A percentile compares a stretch with the other conserved stretches of the same genome.
Evolutionary conservation across 2,113 vertebrate species (phyloP).

Genomic region (Coptodon bakossiorum): DNA sequence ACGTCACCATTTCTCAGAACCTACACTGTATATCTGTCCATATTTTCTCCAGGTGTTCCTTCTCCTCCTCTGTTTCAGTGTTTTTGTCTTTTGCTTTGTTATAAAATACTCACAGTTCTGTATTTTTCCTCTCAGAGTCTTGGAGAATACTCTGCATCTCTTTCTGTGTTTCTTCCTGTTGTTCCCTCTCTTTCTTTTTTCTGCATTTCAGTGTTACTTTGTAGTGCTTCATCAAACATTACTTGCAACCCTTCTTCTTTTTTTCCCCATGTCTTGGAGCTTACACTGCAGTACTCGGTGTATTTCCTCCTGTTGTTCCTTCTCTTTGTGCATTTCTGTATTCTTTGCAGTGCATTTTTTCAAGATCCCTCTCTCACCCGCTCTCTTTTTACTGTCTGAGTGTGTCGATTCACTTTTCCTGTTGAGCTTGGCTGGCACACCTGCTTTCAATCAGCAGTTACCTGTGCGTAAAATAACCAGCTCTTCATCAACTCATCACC

Average conservation of each 20-base stretch:
- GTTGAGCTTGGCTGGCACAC: not conserved
- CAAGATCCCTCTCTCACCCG: not conserved
- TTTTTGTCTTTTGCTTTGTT: not conserved
- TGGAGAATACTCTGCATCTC: not conserved
- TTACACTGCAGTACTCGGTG: not conserved
- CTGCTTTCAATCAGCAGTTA: not conserved
- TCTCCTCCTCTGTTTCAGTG: not conserved
- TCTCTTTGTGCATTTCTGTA: not conserved
- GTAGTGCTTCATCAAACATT: not conserved
- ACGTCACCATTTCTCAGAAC: not conserved
- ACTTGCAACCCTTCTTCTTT: not conserved
- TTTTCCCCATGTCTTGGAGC: not conserved
- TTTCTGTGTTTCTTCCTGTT: not conserved
- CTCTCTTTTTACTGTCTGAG: not conserved
- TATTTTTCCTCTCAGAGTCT: not conserved
- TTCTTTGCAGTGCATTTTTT: not conserved
- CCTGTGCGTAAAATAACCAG: not conserved
- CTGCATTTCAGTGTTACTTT: not conserved
- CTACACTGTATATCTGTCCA: not conserved
- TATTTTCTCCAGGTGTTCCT: not conserved
- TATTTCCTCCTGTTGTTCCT: not conserved
- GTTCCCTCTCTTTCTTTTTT: not conserved
- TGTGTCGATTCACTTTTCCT: not conserved
- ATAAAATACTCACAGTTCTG: not conserved
- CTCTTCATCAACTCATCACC: not conserved